Percentiles rank a stretch among this genome's conserved stretches.
These are phyloP conservation scores for Coregonus ussuriensis DNA, from an alignment of 2,797 vertebrate genomes.

Conservation along the genomic window DNA sequence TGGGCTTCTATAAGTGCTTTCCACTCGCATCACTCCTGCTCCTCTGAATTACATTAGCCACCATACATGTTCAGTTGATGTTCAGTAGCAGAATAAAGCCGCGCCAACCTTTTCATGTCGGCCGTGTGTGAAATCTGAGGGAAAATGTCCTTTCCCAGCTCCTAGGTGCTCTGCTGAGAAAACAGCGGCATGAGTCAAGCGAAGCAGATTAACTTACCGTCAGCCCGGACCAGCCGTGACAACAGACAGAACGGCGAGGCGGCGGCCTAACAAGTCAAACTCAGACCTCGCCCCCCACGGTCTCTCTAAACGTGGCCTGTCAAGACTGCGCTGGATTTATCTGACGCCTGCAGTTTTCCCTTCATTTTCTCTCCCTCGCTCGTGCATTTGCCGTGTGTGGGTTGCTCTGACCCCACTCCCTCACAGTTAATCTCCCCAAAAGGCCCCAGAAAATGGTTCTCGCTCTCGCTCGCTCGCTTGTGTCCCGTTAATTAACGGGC, in stretches of 20 bases:
- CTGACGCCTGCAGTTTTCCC: conserved; percentile 50
- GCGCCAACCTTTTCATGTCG: background rate
- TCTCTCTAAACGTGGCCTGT: conserved; percentile 36
- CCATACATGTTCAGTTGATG: background rate
- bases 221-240: conserved; percentile 32
- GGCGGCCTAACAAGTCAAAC: conserved; percentile 44
- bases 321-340: conserved; percentile 54
- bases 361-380: conserved; percentile 42
- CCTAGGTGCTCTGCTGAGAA: conserved; percentile 13
- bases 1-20: background rate
- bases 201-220: conserved; percentile 41
- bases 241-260: conserved; percentile 31
- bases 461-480: too few species aligned
- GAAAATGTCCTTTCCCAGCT: conserved; percentile 16
- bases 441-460: too few species aligned
- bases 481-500: too few species aligned
- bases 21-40: background rate
- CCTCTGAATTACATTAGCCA: background rate
- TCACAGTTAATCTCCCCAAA: conserved; percentile 51
- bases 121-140: conserved; percentile 28
- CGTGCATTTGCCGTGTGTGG: conserved; percentile 38
- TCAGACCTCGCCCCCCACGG: conserved; percentile 10
- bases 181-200: conserved; percentile 27
- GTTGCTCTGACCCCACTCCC: conserved; percentile 31
- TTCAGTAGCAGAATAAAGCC: background rate